Conservation (phyloP, 2,888 invertebrate species). For the Yponomeuta malinellus region DNA sequence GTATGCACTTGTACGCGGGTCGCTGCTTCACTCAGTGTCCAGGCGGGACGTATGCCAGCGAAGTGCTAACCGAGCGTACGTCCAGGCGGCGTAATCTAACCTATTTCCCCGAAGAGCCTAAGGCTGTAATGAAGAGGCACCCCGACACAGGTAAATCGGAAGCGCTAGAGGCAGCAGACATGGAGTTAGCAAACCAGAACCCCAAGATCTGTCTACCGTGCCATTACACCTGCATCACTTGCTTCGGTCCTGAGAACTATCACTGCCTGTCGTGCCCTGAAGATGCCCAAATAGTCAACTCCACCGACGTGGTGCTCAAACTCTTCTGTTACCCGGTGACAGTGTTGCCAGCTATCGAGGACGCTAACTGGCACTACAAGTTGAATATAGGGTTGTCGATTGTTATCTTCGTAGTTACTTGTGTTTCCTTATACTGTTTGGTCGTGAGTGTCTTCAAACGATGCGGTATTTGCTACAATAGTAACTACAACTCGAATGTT, state of each 20-base stretch:
- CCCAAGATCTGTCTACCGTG: constrained; percentile 78
- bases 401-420: constrained; percentile 44
- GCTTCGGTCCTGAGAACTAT: constrained; percentile 80
- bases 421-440: constrained; percentile 41
- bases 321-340: constrained; percentile 70
- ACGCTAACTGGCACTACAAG: constrained; percentile 62
- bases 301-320: constrained; percentile 54
- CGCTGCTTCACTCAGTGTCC: constrained; percentile 78
- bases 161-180: constrained; percentile 53
- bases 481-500: constrained; percentile 49
- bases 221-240: constrained; percentile 84
- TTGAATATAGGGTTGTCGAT: constrained; percentile 57
- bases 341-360: constrained; percentile 56
- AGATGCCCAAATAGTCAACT: constrained; percentile 75
- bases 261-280: constrained; percentile 81
- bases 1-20: constrained; percentile 77
- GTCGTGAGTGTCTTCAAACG: constrained; percentile 42
- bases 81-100: constrained; percentile 63
- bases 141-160: constrained; percentile 27
- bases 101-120: constrained; percentile 36
- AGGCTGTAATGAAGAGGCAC: constrained; percentile 45
- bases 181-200: constrained; percentile 41
- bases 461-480: constrained; percentile 34
- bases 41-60: constrained; percentile 62
- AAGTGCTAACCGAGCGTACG: constrained; percentile 48